Base-by-base conservation (phyloP, 2,888 invertebrate species). In the Liodrosophila aerea region DNA sequence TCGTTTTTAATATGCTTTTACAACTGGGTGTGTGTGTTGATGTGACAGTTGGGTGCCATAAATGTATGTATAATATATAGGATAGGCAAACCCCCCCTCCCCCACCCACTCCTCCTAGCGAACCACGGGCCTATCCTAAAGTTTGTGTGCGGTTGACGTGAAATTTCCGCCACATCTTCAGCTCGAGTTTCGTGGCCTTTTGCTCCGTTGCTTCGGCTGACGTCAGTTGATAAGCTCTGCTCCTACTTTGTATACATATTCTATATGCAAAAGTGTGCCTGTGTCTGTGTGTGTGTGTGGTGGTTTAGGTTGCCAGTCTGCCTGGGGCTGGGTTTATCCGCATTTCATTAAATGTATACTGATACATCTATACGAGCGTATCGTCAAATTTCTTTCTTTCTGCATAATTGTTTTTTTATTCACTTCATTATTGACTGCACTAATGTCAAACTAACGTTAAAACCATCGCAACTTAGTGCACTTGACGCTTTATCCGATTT, bases 101-200 rank as follows among this genome's bases (percentile, higher is more conserved):
- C 7, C 1, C 12, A 7, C 29, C 15, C 12, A 22, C 22, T 36
- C 57, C 12, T 29, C 31, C 22, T 41, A 16, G 29, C 51, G 37
- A 36, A 43, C 37, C 41, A 50, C 5, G 22, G 22, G 22, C 22
- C 22, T 22, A 22, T 22, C 22, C 22, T 22, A 37, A 36, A 37
- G 39, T 59, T 53, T 36, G 33, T 36, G 33, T 63, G 62, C 22
- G 65, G 39, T 62, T 71, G 80, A 60, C 67, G 34, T 73, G 61
- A 58, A 59, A 80, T 73, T 78, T 76, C 71, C 76, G 77, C 41
- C 53, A 52, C 78, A 81, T 77, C 78, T 72, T 56, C 47, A 57
- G 69, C 65, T 81, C 60, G 50, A 69, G 75, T 76, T 74, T 69
- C 69, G 31, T 47, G 61, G 64, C 66, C 57, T 51, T 53, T 54